Conservation (phyloP, 2,888 invertebrate genomes). For the Orthosia incerta region DNA sequence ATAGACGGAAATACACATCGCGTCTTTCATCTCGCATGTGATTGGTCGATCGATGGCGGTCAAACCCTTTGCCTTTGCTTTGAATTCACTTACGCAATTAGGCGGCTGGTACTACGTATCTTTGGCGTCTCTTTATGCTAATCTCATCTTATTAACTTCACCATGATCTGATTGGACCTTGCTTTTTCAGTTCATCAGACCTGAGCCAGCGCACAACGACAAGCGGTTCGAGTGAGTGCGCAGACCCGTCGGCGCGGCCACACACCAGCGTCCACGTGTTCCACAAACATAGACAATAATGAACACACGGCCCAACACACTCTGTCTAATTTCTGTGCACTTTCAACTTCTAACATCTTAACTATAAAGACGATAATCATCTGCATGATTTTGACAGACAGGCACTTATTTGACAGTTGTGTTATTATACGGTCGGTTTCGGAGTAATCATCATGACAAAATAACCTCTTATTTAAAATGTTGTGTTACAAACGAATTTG, state of each 20-base stretch:
- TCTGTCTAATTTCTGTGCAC: conserved; percentile 28
- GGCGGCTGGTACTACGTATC: no score
- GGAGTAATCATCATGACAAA: conserved; percentile 6
- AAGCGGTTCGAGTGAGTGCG: conserved; percentile 82
- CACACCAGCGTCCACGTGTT: conserved; percentile 83
- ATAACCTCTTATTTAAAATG: not conserved
- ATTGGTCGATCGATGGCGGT: no score
- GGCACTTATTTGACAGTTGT: conserved; percentile 8
- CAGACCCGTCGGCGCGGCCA: conserved; percentile 87
- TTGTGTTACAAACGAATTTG: conserved; percentile 37
- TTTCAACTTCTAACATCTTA: conserved; percentile 7
- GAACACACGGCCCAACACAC: not conserved
- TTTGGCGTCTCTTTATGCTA: not conserved
- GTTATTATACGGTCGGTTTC: conserved; percentile 3
- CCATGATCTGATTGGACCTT: not conserved
- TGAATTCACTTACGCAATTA: no score
- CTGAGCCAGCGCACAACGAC: conserved; percentile 82
- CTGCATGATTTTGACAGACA: conserved; percentile 17
- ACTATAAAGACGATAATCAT: conserved; percentile 5
- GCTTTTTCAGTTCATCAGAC: conserved; percentile 77
- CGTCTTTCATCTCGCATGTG: no score
- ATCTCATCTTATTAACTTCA: not conserved
- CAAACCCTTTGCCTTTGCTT: no score
- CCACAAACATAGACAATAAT: conserved; percentile 64
- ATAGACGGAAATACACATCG: no score